These are phyloP conservation scores for Rattus norvegicus DNA, from an alignment of 2,113 vertebrate genomes.

Conservation along the genomic window DNA sequence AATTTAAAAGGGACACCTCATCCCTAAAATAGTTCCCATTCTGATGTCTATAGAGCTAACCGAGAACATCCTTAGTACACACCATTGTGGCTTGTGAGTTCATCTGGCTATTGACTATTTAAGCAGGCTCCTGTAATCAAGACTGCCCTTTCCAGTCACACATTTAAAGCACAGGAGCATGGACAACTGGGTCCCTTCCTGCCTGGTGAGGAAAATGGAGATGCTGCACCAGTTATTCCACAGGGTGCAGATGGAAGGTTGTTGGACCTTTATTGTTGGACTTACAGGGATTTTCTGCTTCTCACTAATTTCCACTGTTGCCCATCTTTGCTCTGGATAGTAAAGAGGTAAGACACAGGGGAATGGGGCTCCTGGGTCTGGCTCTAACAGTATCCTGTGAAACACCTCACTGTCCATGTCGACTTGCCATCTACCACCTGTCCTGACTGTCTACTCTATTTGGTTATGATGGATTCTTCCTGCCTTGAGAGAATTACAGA, in stretches of 20 bases:
- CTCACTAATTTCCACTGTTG: not conserved
- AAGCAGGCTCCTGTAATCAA: not conserved
- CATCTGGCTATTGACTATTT: not conserved
- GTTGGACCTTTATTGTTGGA: not conserved
- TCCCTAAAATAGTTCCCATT: not conserved
- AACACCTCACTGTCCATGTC: not conserved
- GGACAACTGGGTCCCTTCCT: not conserved
- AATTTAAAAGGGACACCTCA: not conserved
- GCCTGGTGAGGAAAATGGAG: not conserved
- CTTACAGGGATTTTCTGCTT: not conserved
- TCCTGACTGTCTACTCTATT: accelerated
- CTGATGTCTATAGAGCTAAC: not conserved
- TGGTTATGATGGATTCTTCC: not conserved
- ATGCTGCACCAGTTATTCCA: not conserved
- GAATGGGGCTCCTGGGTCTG: not conserved
- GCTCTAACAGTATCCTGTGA: not conserved
- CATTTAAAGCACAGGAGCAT: not conserved
- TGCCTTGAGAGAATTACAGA: not conserved
- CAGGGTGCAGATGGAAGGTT: not conserved
- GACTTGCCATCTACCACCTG: not conserved
- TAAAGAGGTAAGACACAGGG: not conserved
- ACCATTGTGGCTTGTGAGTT: accelerated
- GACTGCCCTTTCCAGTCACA: not conserved
- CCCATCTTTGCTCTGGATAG: not conserved
- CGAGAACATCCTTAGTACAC: not conserved